These are phyloP conservation scores for Platycercus adscitus DNA, from an alignment of 2,113 vertebrate genomes.

Conservation along the genomic window DNA sequence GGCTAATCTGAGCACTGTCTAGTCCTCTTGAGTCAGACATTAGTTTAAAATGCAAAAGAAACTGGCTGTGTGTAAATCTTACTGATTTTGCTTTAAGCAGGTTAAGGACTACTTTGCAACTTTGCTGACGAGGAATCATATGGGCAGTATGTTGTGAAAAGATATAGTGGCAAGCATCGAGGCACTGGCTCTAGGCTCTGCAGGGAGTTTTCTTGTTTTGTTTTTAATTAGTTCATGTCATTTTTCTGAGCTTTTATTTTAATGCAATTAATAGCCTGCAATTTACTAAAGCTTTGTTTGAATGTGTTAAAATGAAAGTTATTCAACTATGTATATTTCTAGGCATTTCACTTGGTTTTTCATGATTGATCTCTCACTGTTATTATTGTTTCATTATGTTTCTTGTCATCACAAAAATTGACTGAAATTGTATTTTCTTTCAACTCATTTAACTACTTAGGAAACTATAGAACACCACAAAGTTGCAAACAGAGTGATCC, in stretches of 20 bases:
- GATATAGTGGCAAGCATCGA: neutral
- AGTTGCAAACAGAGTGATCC: neutral
- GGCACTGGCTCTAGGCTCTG: neutral
- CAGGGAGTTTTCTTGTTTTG: neutral
- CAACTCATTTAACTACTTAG: neutral
- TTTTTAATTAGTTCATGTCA: accelerated
- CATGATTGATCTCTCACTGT: neutral
- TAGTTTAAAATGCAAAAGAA: neutral
- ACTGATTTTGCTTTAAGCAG: neutral
- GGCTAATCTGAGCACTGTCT: neutral
- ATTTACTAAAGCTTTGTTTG: neutral
- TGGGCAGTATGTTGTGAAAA: neutral
- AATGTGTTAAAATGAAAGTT: neutral
- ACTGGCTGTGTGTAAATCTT: neutral
- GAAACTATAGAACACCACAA: neutral
- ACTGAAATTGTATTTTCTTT: neutral
- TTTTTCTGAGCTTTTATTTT: neutral
- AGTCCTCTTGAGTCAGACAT: neutral
- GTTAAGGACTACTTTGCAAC: neutral
- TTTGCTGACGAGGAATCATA: neutral
- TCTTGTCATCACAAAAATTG: neutral
- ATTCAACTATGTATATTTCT: neutral
- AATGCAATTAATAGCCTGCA: neutral
- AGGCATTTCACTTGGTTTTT: neutral
- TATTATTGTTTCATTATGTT: neutral